Percentiles rank a stretch among this genome's conserved stretches.
phyloP scores from a whole-genome alignment of 2,888 invertebrate species.

The Ditylenchus weischeri region DNA sequence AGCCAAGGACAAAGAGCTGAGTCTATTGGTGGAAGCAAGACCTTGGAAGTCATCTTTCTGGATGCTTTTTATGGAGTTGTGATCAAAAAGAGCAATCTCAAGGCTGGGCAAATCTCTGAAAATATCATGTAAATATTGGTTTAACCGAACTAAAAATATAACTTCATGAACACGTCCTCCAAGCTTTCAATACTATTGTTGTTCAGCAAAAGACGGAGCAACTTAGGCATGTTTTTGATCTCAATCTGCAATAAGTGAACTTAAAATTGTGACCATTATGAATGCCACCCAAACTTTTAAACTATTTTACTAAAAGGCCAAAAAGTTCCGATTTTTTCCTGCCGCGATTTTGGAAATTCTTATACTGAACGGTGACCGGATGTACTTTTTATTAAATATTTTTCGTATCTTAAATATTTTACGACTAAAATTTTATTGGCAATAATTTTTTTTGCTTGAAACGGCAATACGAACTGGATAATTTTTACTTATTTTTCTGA shows the following conservation, averaged over 20 bases:
- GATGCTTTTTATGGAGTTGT: slow-evolving; percentile 41
- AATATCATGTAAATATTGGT: not conserved
- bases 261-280: no score
- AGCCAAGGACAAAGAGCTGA: slow-evolving; percentile 54
- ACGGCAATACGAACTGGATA: no score
- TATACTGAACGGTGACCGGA: no score
- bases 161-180: slow-evolving; percentile 29
- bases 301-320: no score
- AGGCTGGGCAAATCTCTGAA: slow-evolving; percentile 25
- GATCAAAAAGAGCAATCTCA: slow-evolving; percentile 41
- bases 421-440: no score
- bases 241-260: slow-evolving; percentile 22
- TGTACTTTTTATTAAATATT: no score
- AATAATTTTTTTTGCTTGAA: no score
- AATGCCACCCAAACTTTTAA: no score
- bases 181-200: slow-evolving; percentile 51
- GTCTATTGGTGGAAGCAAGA: slow-evolving; percentile 41
- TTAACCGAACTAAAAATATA: slow-evolving; percentile 35
- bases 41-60: slow-evolving; percentile 43
- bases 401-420: no score
- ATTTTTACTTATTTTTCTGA: no score
- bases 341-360: not conserved
- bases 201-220: slow-evolving; percentile 52
- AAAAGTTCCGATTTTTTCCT: no score
- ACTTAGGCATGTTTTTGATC: slow-evolving; percentile 34